Evolutionary conservation across 2,888 invertebrate genomes (phyloP).

Genomic region (Eristalis arbustorum): DNA sequence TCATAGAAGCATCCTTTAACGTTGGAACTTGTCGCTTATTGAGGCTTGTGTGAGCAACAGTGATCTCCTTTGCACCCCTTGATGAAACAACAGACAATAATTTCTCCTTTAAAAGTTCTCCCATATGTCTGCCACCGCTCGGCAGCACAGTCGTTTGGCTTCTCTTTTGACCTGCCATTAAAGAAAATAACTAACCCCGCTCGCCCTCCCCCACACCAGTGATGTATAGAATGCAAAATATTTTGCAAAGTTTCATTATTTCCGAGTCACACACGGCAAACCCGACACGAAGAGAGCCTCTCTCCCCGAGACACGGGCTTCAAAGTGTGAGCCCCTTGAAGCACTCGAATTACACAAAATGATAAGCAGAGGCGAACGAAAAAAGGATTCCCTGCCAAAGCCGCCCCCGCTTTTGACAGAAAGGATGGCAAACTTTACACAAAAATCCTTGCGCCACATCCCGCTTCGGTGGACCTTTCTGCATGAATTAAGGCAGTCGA

Average conservation of each 20-base stretch:
- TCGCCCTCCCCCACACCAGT: neutral
- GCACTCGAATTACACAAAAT: slow-evolving; percentile 11
- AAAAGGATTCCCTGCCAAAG: neutral
- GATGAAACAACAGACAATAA: no score
- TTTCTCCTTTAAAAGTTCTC: neutral
- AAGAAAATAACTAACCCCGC: slow-evolving; percentile 1
- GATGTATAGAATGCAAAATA: slow-evolving; percentile 5
- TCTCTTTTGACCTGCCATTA: neutral
- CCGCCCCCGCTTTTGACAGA: neutral
- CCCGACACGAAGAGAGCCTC: neutral
- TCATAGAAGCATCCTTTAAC: no score
- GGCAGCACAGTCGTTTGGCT: neutral
- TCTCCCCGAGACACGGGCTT: neutral
- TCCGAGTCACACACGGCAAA: neutral
- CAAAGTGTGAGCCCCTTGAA: slow-evolving; percentile 7
- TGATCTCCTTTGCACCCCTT: no score
- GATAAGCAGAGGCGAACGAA: slow-evolving; percentile 22
- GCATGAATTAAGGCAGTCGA: slow-evolving; percentile 8
- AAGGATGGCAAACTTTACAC: slow-evolving; percentile 6
- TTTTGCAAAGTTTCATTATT: slow-evolving; percentile 2
- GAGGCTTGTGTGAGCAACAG: no score
- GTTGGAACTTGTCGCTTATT: no score
- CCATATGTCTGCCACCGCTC: neutral
- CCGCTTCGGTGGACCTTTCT: slow-evolving; percentile 19
- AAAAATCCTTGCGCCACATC: slow-evolving; percentile 21